Evolutionary conservation across 2,888 invertebrate genomes (phyloP), one percentile per base, ranked within the genome.

Genomic region (Cataglyphis altisquamis): DNA sequence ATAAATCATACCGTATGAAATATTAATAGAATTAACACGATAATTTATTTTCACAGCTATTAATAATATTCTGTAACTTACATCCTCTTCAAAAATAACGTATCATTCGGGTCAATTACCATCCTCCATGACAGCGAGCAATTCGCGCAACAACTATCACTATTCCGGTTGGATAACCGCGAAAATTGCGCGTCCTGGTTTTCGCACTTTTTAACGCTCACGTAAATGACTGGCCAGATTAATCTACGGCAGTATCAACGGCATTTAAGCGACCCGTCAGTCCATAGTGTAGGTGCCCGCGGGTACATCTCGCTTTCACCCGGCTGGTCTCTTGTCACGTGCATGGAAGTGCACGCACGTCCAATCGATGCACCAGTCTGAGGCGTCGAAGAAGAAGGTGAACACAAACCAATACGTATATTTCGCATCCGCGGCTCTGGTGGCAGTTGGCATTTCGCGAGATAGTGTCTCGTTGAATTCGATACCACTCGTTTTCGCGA

Each of bases 291-390:
- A 39, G 21, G 25, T 25, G 45, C 36, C 75, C 32, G 36, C 45
- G 36, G 74, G 45, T 36, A 80, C 60, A 21, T 80, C 45, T 73
- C 75, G 75, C 78, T 80, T 80, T 80, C 78, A 80, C 78, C 72
- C 18, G 60, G 25, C 74, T n/a, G 12, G 25, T 73, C 57, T n/a
- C 45, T 45, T 32, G 73, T 57, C 78, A 78, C 78, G 78, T 73
- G 77, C 73, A 41, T 41, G 9, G 55, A 15, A 29, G 12, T 70
- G 36, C 60, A 60, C 12, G 48, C 29, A 60, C 45, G 41, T 72
- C 41, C 57, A 32, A 39, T 21, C 25, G 25, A 41, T 41, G 41
- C 45, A 36, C 12, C 60, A 21, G 60, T 18, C 60, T 6, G 74
- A 80, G 32, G 18, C 21, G 9, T 25, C 25, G 21, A 21, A 21